phyloP scores from a whole-genome alignment of 2,888 invertebrate species.

The Mellilla xanthometata region DNA sequence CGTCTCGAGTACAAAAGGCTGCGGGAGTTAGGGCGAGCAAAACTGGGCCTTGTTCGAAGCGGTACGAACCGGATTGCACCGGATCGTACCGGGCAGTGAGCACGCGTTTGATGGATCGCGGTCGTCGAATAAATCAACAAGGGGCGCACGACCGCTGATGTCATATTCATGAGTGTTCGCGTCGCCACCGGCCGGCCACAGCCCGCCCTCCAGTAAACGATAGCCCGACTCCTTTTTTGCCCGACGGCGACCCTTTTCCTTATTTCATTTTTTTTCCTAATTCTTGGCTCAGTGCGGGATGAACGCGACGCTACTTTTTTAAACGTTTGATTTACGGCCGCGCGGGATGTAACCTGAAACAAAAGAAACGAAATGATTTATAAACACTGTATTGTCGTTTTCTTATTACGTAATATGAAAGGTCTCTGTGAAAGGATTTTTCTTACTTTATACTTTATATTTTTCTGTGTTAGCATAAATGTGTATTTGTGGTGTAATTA shows the following conservation, averaged over 20 bases:
- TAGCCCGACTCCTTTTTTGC: constrained; percentile 39
- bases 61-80: constrained; percentile 9
- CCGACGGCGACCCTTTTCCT: constrained; percentile 49
- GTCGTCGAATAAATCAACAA: constrained; percentile 65
- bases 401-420: constrained; percentile 28
- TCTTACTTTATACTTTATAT: too few relatives aligned
- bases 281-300: constrained; percentile 45
- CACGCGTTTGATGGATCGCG: constrained; percentile 65
- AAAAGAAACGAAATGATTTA: constrained; percentile 46
- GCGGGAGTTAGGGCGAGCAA: constrained; percentile 40
- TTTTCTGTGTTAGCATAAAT: constrained; percentile 15
- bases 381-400: constrained; percentile 34
- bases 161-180: constrained; percentile 72
- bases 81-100: constrained; percentile 29
- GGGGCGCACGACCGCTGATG: constrained; percentile 63
- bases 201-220: constrained; percentile 45
- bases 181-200: constrained; percentile 8
- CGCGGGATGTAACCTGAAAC: constrained; percentile 54
- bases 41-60: constrained; percentile 42
- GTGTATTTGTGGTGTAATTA: constrained; percentile 17
- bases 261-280: constrained; percentile 51
- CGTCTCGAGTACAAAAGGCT: constrained; percentile 40
- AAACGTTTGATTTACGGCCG: constrained; percentile 52
- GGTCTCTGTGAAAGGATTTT: constrained; percentile 15
- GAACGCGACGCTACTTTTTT: constrained; percentile 41